phyloP scores from a whole-genome alignment of 2,797 vertebrate species.

The Schizopygopsis pylzovi region DNA sequence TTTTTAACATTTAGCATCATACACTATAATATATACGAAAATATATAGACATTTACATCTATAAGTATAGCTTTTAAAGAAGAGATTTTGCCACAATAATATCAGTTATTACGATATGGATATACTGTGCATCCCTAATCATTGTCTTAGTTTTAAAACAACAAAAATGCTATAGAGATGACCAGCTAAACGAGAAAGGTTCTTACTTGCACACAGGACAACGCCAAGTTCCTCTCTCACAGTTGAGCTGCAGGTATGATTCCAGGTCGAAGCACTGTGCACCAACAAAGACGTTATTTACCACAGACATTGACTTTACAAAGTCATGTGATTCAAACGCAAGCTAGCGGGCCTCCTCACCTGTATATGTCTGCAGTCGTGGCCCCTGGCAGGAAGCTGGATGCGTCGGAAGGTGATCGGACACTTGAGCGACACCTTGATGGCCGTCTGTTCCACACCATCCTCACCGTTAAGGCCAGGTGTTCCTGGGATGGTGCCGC shows the following conservation, averaged over 20 bases:
- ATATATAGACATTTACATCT: too few relatives aligned
- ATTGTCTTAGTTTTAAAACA: background rate
- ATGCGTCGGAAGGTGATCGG: slow-evolving; percentile 97
- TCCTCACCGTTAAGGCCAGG: slow-evolving; percentile 94
- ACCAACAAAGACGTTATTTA: slow-evolving; percentile 1
- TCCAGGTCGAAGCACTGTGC: slow-evolving; percentile 93
- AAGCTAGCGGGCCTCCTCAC: slow-evolving; percentile 62
- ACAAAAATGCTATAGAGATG: background rate
- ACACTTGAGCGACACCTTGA: slow-evolving; percentile 96
- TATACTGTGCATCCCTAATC: background rate
- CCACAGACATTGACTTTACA: background rate
- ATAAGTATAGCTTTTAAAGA: too few relatives aligned
- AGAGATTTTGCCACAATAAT: background rate
- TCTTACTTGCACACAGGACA: slow-evolving; percentile 98
- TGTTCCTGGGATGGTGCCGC: slow-evolving; percentile 91
- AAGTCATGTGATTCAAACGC: background rate
- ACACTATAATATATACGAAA: too few relatives aligned
- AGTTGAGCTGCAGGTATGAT: slow-evolving; percentile 95
- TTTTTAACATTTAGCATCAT: too few relatives aligned
- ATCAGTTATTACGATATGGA: background rate
- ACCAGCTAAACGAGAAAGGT: background rate
- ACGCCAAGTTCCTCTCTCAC: slow-evolving; percentile 94
- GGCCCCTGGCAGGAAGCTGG: slow-evolving; percentile 93
- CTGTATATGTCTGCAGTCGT: slow-evolving; percentile 95
- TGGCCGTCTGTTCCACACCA: slow-evolving; percentile 94